Conservation (phyloP, 1,140 invertebrate genomes). For the Diploscapter pachys region DNA sequence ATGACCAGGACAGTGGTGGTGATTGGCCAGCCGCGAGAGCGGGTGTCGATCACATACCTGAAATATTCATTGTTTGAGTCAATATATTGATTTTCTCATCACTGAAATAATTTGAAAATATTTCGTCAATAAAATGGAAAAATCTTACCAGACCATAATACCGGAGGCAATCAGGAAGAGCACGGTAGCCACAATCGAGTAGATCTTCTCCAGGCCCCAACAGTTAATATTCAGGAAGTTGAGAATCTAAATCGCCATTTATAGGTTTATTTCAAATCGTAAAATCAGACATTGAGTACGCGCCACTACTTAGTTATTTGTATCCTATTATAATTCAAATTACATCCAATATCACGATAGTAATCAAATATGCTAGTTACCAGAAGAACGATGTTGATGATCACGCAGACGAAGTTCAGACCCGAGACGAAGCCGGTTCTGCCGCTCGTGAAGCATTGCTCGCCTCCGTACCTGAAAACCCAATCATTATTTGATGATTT, state of each 20-base stretch:
- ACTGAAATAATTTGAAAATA: conserved; percentile 27
- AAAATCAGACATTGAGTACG: too few relatives aligned
- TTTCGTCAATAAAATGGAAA: too few relatives aligned
- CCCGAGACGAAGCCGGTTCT: conserved; percentile 48
- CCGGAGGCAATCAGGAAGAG: conserved; percentile 53
- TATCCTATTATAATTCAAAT: too few relatives aligned
- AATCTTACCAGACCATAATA: conserved; percentile 45
- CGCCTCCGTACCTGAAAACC: conserved; percentile 40
- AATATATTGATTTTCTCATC: conserved; percentile 35
- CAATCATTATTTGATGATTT: too few relatives aligned
- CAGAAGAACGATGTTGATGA: conserved; percentile 56
- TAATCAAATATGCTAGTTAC: too few relatives aligned
- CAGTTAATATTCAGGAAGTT: conserved; percentile 49
- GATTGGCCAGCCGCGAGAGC: conserved; percentile 40
- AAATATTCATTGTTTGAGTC: conserved; percentile 34
- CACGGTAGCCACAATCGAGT: conserved; percentile 48
- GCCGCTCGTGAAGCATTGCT: conserved; percentile 53
- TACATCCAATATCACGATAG: too few relatives aligned
- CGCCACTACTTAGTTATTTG: too few relatives aligned
- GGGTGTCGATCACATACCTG: conserved; percentile 50
- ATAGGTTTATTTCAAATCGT: too few relatives aligned
- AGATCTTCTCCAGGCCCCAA: conserved; percentile 49
- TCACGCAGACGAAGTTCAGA: conserved; percentile 51
- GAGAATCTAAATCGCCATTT: conserved; percentile 27
- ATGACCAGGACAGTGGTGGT: conserved; percentile 36